Evolutionary conservation across 37 sponge, comb jelly and placozoan genomes (phyloP).

Genomic region (Haliclona indistincta): DNA sequence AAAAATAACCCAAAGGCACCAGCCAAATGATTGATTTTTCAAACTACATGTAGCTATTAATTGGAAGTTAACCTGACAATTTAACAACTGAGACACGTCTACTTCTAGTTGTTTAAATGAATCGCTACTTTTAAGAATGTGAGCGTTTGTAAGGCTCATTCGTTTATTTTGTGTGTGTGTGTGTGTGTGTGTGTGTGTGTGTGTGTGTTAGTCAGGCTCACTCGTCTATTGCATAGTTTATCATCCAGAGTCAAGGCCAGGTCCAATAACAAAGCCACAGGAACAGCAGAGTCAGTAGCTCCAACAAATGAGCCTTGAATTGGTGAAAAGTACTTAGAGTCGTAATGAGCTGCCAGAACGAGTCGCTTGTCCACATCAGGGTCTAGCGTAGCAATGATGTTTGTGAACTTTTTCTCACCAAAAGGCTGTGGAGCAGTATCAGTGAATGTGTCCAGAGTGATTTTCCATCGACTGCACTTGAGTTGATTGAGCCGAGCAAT

Average conservation of each 20-base stretch:
- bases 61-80: too few relatives aligned
- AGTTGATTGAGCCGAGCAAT: slow-evolving; percentile 71
- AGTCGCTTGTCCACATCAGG: slow-evolving; percentile 71
- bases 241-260: slow-evolving; percentile 67
- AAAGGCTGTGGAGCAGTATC: slow-evolving; percentile 71
- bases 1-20: too few relatives aligned
- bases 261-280: slow-evolving; percentile 94
- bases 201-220: too few relatives aligned
- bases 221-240: slow-evolving; percentile 61
- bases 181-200: too few relatives aligned
- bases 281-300: slow-evolving; percentile 97
- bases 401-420: slow-evolving; percentile 79
- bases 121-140: too few relatives aligned
- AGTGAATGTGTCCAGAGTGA: slow-evolving; percentile 72
- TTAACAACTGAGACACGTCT: too few relatives aligned
- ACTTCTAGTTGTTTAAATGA: too few relatives aligned
- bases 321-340: slow-evolving; percentile 70
- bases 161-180: too few relatives aligned
- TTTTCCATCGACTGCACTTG: slow-evolving; percentile 74
- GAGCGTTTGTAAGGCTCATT: too few relatives aligned
- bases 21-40: too few relatives aligned
- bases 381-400: slow-evolving; percentile 92
- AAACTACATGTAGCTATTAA: too few relatives aligned
- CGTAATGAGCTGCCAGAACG: slow-evolving; percentile 89
- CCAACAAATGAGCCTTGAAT: slow-evolving; percentile 66